Evolutionary conservation across 1,140 invertebrate species (phyloP), one percentile per base, ranked within the genome.

Genomic region (Ceratina japonica): DNA sequence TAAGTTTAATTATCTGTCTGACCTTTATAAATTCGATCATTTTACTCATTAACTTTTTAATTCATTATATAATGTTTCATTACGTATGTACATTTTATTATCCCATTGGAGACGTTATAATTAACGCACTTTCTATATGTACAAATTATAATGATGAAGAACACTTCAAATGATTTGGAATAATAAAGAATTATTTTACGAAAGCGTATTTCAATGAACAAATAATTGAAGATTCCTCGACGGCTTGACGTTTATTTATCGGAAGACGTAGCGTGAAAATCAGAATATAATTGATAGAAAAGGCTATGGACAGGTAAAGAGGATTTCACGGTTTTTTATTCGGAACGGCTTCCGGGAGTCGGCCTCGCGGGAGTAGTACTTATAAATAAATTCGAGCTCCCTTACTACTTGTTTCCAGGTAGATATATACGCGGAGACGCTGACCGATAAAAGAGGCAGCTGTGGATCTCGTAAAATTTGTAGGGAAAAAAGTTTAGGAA

Each of bases 351-450:
- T 61, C 61, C n/a, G n/a, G n/a, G n/a, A 71, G 81, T 83, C 72
- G 52, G 69, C 31, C 64, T 51, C 72, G 12, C n/a, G 70, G 44
- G 70, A 20, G 49, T 69, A 80, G 59, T 69, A 68, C 81, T 84
- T 84, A 80, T 83, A 84, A 84, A 84, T 84, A 84, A 84, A 83
- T 83, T 83, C 76, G 62, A 27, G 31, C 51, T 71, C 61, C 63
- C 62, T 73, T 68, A 61, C 68, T 49, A 24, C n/a, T 52, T 84
- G 61, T 71, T 54, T 24, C 56, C 1, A 51, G 27, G 52, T 59
- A 75, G 72, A 84, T 84, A 71, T 83, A 80, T 62, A 66, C 16
- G 59, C 20, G 22, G 52, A 73, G 73, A 74, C 51, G 58, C 79
- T 56, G 52, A 62, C 61, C 75, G 82, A 84, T 83, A 84, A 83